phyloP scores from a whole-genome alignment of 2,113 vertebrate species.

The Hydrochoerus hydrochaeris region DNA sequence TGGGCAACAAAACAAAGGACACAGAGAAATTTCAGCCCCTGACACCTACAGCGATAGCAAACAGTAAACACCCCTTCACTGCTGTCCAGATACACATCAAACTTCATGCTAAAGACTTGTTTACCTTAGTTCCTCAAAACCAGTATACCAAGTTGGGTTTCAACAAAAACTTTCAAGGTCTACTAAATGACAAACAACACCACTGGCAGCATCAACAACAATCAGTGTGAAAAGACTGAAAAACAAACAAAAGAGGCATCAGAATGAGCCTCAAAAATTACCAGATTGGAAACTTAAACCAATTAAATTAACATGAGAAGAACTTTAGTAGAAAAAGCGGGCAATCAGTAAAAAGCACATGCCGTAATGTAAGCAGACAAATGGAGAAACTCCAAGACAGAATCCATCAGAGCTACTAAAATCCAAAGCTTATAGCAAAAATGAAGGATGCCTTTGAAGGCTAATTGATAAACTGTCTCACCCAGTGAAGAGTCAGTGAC shows the following conservation, averaged over 20 bases:
- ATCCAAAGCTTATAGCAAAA: too few relatives aligned
- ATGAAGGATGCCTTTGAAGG: too few relatives aligned
- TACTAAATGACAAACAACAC: background rate
- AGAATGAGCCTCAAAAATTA: background rate
- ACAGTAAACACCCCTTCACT: background rate
- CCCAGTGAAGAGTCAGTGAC: too few relatives aligned
- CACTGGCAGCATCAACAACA: background rate
- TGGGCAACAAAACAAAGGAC: background rate
- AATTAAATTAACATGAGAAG: background rate
- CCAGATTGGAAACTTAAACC: background rate
- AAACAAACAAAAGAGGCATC: background rate
- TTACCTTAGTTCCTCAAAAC: background rate
- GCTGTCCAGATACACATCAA: background rate
- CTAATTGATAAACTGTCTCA: too few relatives aligned
- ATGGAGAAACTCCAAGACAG: too few relatives aligned
- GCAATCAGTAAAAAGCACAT: too few relatives aligned
- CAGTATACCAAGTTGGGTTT: background rate
- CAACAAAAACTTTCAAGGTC: background rate
- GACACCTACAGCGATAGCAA: background rate
- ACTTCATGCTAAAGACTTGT: background rate
- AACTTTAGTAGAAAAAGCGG: too few relatives aligned
- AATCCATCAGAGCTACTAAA: too few relatives aligned
- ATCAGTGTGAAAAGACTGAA: background rate
- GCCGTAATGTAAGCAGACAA: too few relatives aligned
- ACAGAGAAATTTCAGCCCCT: background rate